Conservation (phyloP, 2,888 invertebrate species). For the Parnassius glacialis region DNA sequence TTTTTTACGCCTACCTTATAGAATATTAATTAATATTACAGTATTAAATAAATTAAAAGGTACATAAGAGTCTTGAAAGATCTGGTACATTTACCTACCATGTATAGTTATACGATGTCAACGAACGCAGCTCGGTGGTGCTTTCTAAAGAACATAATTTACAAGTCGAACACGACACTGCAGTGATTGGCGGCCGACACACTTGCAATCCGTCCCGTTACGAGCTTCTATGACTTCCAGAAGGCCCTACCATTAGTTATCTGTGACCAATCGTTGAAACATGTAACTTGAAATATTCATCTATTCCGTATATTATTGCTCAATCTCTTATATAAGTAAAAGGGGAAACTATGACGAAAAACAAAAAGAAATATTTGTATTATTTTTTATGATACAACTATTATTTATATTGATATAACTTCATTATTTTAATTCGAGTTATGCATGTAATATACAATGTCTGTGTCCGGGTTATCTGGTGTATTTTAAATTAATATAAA, state of each 20-base stretch:
- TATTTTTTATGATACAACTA: too few relatives aligned
- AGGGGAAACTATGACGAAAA: too few relatives aligned
- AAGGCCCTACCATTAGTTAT: constrained; percentile 46
- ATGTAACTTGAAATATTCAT: not conserved
- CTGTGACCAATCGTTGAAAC: constrained; percentile 23
- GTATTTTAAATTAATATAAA: too few relatives aligned
- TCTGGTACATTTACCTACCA: constrained; percentile 18
- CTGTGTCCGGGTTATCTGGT: too few relatives aligned
- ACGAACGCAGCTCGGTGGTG: constrained; percentile 40
- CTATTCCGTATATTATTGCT: constrained; percentile 1
- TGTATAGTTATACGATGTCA: constrained; percentile 38
- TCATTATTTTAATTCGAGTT: too few relatives aligned
- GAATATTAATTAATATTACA: too few relatives aligned
- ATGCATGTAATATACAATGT: too few relatives aligned
- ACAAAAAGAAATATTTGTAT: too few relatives aligned
- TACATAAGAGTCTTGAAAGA: constrained; percentile 10
- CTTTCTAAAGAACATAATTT: constrained; percentile 59
- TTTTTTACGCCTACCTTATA: too few relatives aligned
- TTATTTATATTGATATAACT: too few relatives aligned
- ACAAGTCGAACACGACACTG: constrained; percentile 44
- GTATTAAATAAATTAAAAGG: constrained; percentile 16
- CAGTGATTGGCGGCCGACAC: constrained; percentile 65
- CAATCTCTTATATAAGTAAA: not conserved
- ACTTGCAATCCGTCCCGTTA: constrained; percentile 64
- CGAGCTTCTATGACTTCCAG: constrained; percentile 34